Conservation (phyloP, 2,797 vertebrate species). For the Phrynocephalus vlangalii region DNA sequence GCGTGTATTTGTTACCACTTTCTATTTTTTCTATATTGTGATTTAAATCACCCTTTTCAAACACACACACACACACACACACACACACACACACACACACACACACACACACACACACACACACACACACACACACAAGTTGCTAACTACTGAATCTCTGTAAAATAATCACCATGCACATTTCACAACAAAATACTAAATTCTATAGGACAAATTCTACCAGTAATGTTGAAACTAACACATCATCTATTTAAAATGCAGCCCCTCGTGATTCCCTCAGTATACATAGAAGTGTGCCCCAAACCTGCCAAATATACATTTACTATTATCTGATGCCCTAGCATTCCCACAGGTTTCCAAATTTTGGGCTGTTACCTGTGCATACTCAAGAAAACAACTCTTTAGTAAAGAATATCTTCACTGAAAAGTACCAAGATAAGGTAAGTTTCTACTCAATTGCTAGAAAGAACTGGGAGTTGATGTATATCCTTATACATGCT, state of each 20-base stretch:
- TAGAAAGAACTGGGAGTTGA: neutral
- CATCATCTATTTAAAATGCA: neutral
- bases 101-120: conserved; percentile 23
- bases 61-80: conserved; percentile 21
- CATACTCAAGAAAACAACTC: neutral
- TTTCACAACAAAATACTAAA: conserved; percentile 26
- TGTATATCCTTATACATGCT: too few relatives aligned
- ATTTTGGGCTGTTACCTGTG: neutral
- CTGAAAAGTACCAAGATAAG: conserved; percentile 27
- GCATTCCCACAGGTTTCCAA: conserved; percentile 43
- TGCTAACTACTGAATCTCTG: conserved; percentile 31
- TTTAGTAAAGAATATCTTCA: neutral
- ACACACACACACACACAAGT: conserved; percentile 32
- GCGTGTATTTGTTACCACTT: conserved; percentile 37
- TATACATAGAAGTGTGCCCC: conserved; percentile 29
- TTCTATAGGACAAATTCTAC: conserved; percentile 31
- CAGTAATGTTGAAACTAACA: conserved; percentile 25
- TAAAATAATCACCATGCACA: conserved; percentile 55
- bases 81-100: neutral
- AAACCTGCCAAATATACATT: conserved; percentile 32
- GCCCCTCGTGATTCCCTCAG: conserved; percentile 39
- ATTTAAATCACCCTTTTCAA: conserved; percentile 31
- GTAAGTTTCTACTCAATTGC: neutral
- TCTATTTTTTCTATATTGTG: conserved; percentile 48
- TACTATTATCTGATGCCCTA: neutral